Conservation (phyloP, 2,888 invertebrate genomes). For the Drosophila kambysellisi region DNA sequence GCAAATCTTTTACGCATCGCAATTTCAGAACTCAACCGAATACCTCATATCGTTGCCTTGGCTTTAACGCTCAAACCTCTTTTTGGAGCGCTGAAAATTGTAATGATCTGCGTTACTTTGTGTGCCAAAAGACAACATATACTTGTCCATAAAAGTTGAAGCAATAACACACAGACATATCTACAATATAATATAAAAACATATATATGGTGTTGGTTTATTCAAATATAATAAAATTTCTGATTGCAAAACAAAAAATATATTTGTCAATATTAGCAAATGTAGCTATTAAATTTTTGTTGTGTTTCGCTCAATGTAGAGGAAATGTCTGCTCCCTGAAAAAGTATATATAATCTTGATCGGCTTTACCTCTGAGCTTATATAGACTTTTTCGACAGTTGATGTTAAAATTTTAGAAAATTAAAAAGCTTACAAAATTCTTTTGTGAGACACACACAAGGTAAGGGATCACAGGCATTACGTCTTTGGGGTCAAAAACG, state of each 20-base stretch:
- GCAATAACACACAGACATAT: background rate
- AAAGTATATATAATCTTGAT: background rate
- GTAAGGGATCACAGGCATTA: no score
- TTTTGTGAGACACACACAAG: background rate
- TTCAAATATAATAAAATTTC: conserved; percentile 1
- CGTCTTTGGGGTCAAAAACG: no score
- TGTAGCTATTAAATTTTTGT: background rate
- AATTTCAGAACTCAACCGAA: conserved; percentile 4
- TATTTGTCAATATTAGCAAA: background rate
- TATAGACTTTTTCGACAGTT: background rate
- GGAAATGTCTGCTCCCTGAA: background rate
- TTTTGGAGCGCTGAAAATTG: conserved; percentile 30
- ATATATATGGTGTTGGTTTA: background rate
- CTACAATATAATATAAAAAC: background rate
- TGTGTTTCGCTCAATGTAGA: background rate
- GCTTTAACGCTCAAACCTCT: background rate
- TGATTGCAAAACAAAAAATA: background rate
- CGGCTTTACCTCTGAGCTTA: background rate
- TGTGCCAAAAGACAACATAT: conserved; percentile 18
- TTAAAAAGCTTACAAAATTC: background rate
- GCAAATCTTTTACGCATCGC: background rate
- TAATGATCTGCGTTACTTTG: conserved; percentile 18
- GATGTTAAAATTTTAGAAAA: background rate
- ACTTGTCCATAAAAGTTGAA: background rate
- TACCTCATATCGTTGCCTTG: conserved; percentile 11